Evolutionary conservation across 1,140 invertebrate species (phyloP).

Genomic region (Lamellibrachia luymesi): DNA sequence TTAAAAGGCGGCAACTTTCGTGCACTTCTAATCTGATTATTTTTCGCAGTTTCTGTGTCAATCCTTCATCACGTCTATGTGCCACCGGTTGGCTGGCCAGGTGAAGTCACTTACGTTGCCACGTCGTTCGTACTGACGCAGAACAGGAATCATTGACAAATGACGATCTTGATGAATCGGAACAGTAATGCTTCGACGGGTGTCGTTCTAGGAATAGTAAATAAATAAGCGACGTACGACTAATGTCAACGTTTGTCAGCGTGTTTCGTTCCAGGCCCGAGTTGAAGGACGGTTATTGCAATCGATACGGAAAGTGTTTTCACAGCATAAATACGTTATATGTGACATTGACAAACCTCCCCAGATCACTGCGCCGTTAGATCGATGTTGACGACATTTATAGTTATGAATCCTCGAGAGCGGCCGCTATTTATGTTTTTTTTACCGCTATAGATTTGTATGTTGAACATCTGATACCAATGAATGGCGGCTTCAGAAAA

Average conservation of each 20-base stretch:
- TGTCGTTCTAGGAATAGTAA: not conserved
- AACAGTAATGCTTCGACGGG: not conserved
- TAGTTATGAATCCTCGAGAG: not conserved
- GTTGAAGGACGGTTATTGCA: not conserved
- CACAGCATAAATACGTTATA: not conserved
- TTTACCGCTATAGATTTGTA: not conserved
- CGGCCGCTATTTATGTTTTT: not conserved
- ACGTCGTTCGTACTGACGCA: not conserved
- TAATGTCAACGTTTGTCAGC: not conserved
- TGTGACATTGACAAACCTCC: not conserved
- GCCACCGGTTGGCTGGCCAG: no score
- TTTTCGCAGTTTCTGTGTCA: not conserved
- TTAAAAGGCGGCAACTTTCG: not conserved
- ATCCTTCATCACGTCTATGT: not conserved
- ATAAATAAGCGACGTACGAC: not conserved
- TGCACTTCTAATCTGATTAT: not conserved
- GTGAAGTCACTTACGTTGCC: not conserved
- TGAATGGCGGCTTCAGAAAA: not conserved
- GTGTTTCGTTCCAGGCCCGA: not conserved
- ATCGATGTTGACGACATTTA: not conserved
- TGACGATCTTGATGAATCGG: not conserved
- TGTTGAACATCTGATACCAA: not conserved
- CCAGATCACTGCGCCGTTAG: not conserved
- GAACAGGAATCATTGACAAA: not conserved
- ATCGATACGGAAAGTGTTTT: not conserved